Evolutionary conservation across 1,140 invertebrate species (phyloP), one percentile per base, ranked within the genome.

Genomic region (Oncopodura yosiiana): DNA sequence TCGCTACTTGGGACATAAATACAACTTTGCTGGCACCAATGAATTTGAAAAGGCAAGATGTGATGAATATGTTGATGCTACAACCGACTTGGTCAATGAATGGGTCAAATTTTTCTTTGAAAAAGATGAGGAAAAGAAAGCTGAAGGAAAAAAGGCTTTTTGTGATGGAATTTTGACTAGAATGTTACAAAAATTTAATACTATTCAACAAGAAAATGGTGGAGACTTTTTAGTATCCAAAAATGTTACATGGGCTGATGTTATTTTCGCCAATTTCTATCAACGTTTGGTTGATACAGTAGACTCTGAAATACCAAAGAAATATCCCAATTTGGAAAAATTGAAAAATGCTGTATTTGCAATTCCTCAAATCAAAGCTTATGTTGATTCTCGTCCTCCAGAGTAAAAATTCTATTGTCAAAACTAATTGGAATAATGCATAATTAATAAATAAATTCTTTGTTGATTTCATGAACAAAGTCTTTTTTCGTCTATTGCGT

Each of bases 31-130:
- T 62, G 78, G 78, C 43, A 69, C 74, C 62, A 69, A 75, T 66
- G 75, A 82, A 63, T 77, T 79, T 75, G 79, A 84, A 70, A 72
- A 75, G 19, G 72, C 81, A 59, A 72, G 75, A 49, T 78, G 78
- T 61, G 79, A 81, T 61, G 74, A 75, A 55, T 69, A 79, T 30
- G 77, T 78, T 24, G 79, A 80, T 63, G 72, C 74, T 18, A 68
- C 79, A 1, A 73, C 70, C 4, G 78, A 79, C 65, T 49, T 67
- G 5, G 12, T 6, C 30, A n/a, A 34, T n/a, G 43, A 53, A 37
- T 53, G 41, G 29, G 16, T 3, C 4, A 37, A 34, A n/a, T 39
- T 36, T 18, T 53, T 26, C 30, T 18, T 36, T 3, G 51, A 45
- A 46, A 29, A 45, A 14, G 42, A 53, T 19, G 19, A 14, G 14